A percentile compares a stretch with the other conserved stretches of the same genome.
phyloP scores from a whole-genome alignment of 2,113 vertebrate genomes.

The Muscicapa adusta region DNA sequence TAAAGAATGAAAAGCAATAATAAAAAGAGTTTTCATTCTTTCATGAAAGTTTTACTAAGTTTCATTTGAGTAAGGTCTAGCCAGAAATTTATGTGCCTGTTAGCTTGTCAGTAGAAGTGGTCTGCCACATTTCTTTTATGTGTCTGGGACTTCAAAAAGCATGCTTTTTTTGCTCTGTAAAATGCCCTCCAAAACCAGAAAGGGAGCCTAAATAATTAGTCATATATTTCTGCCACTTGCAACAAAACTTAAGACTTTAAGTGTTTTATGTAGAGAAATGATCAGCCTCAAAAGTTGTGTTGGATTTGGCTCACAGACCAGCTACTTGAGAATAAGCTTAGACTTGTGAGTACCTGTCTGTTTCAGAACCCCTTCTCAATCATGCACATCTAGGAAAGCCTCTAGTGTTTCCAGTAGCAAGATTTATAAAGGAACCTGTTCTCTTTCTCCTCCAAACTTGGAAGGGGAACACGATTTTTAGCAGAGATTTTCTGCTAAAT shows the following conservation, averaged over 20 bases:
- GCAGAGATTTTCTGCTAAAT: not conserved
- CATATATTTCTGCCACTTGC: conserved; percentile 29
- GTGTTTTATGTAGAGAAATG: conserved; percentile 13
- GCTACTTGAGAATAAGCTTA: not conserved
- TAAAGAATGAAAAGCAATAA: not conserved
- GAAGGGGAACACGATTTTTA: not conserved
- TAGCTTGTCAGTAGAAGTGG: conserved; percentile 7
- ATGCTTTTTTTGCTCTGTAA: conserved; percentile 1
- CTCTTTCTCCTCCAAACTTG: not conserved
- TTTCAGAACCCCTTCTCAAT: not conserved
- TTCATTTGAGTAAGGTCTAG: not conserved
- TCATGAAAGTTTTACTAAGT: not conserved
- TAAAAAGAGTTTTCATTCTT: not conserved
- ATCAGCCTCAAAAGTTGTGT: not conserved
- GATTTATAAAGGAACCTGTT: not conserved
- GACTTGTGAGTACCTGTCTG: not conserved
- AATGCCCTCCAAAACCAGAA: conserved; percentile 30
- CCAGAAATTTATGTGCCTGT: not conserved
- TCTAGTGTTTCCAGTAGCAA: not conserved
- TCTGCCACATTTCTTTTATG: not conserved
- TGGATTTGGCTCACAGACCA: not conserved
- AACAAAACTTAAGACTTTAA: conserved; percentile 21
- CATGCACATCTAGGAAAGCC: not conserved
- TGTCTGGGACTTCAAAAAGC: not conserved
- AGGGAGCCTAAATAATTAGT: conserved; percentile 45